Evolutionary conservation across 2,888 invertebrate genomes (phyloP).

Genomic region (Monochamus alternatus): DNA sequence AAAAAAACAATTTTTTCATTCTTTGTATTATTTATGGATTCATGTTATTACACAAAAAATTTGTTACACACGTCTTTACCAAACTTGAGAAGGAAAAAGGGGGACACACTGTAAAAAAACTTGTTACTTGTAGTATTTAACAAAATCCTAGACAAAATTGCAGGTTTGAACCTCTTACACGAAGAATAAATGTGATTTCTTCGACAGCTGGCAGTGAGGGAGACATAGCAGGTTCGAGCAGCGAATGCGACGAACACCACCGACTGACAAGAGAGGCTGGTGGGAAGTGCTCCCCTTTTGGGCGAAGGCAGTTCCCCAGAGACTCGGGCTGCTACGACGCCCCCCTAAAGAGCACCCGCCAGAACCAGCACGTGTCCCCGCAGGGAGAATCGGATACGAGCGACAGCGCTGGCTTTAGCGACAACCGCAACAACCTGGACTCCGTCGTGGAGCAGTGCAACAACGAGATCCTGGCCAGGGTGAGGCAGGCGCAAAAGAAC

Average conservation of each 20-base stretch:
- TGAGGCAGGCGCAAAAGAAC: conserved; percentile 74
- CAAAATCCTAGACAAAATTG: background rate
- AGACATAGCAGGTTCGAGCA: conserved; percentile 86
- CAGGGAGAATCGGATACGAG: conserved; percentile 71
- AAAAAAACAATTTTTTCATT: too few relatives aligned
- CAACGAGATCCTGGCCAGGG: conserved; percentile 75
- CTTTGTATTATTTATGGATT: too few relatives aligned
- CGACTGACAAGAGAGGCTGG: conserved; percentile 56
- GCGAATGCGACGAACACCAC: conserved; percentile 80
- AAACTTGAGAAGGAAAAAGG: too few relatives aligned
- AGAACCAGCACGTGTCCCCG: conserved; percentile 68
- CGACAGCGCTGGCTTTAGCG: conserved; percentile 71
- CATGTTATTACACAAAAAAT: too few relatives aligned
- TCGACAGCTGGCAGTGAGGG: conserved; percentile 82
- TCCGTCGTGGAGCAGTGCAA: conserved; percentile 76
- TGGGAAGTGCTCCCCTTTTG: conserved; percentile 77
- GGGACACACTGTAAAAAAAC: background rate
- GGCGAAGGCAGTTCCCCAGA: conserved; percentile 84
- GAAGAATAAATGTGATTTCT: conserved; percentile 13
- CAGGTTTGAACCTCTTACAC: too few relatives aligned
- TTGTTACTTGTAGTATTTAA: background rate
- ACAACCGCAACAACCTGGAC: conserved; percentile 74
- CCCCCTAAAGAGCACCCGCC: conserved; percentile 70
- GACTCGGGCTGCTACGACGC: conserved; percentile 88
- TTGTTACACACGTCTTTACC: too few relatives aligned